These are phyloP conservation scores for Noctua fimbriata DNA, from an alignment of 2,888 invertebrate species.

Conservation along the genomic window DNA sequence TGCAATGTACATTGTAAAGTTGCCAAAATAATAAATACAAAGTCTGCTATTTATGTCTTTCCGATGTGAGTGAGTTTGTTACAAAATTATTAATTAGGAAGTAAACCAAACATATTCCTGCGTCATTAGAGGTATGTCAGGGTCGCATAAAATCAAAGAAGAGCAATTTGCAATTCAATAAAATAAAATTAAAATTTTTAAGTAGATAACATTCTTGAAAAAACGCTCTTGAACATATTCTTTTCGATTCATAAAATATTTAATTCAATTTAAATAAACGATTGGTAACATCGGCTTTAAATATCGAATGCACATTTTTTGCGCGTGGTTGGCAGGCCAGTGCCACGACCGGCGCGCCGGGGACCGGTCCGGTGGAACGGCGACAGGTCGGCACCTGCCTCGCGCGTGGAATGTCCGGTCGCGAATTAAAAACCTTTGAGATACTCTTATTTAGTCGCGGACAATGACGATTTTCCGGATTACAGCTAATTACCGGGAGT, in stretches of 20 bases:
- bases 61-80: not conserved
- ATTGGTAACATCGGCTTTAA: conserved; percentile 69
- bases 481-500: conserved; percentile 66
- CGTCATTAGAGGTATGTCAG: conserved; percentile 16
- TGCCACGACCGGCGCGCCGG: conserved; percentile 63
- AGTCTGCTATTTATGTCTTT: not conserved
- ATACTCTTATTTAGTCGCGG: conserved; percentile 65
- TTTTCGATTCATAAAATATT: conserved; percentile 32
- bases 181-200: conserved; percentile 9
- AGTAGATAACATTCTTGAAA: conserved; percentile 27
- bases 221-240: conserved; percentile 11
- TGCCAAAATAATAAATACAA: conserved; percentile 7
- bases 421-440: conserved; percentile 77
- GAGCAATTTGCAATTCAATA: conserved; percentile 24
- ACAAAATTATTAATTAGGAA: conserved; percentile 11
- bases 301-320: conserved; percentile 75
- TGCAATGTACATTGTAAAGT: not conserved
- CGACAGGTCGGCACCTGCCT: conserved; percentile 87
- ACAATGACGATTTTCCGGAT: conserved; percentile 76
- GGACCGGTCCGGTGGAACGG: conserved; percentile 78
- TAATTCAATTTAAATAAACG: conserved; percentile 59
- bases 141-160: conserved; percentile 39
- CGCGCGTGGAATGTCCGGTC: conserved; percentile 81
- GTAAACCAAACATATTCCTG: not conserved
- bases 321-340: conserved; percentile 68